Evolutionary conservation across 2,888 invertebrate species (phyloP).

Genomic region (Stegana nigrithorax): DNA sequence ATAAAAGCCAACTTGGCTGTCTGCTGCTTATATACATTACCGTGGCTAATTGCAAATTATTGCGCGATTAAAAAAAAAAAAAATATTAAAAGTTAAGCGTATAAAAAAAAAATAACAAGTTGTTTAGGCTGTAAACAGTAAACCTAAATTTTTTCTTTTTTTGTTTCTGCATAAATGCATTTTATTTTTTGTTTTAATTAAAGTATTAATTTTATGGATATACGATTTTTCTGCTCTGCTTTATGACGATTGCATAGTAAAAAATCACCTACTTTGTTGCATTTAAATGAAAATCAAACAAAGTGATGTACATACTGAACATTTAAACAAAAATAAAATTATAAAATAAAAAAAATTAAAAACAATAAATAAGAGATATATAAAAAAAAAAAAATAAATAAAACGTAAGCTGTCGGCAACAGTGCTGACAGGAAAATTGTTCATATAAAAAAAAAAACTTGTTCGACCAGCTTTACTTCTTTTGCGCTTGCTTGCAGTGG

Average conservation of each 20-base stretch:
- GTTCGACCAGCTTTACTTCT: constrained; percentile 46
- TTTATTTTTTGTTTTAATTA: neutral
- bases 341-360: neutral
- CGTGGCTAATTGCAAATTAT: constrained; percentile 5
- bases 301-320: constrained; percentile 21
- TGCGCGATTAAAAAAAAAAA: neutral
- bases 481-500: too few relatives aligned
- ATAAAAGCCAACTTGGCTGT: too few relatives aligned
- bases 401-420: neutral
- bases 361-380: neutral
- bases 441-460: constrained; percentile 35
- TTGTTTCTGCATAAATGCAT: neutral
- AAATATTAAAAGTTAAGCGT: neutral
- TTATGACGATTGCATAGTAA: constrained; percentile 3
- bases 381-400: neutral
- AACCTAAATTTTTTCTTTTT: neutral
- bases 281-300: constrained; percentile 22
- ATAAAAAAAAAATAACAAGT: neutral
- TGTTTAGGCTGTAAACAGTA: neutral
- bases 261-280: neutral
- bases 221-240: neutral
- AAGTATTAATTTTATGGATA: neutral
- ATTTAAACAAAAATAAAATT: neutral
- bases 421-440: too few relatives aligned
- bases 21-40: neutral